phyloP scores from a whole-genome alignment of 2,888 invertebrate genomes.

The Ethmia dodecea region DNA sequence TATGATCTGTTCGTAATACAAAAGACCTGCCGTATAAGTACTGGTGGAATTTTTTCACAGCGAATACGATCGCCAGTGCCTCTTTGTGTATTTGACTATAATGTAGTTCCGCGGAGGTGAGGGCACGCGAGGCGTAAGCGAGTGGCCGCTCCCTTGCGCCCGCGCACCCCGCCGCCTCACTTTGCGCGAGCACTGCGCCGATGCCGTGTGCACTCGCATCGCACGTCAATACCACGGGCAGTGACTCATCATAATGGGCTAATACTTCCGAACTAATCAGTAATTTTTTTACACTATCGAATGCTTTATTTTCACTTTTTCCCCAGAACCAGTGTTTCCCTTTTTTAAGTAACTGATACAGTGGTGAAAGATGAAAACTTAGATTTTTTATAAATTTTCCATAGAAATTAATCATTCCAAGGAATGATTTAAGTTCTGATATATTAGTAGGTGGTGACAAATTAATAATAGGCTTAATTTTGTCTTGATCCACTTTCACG shows the following conservation, averaged over 20 bases:
- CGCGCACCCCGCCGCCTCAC: not conserved
- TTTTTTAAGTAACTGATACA: not conserved
- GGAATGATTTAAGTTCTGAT: not conserved
- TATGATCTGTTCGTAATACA: slow-evolving; percentile 2
- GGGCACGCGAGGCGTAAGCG: slow-evolving; percentile 15
- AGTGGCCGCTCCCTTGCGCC: slow-evolving; percentile 11
- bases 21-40: slow-evolving; percentile 11
- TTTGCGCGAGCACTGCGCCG: slow-evolving; percentile 1
- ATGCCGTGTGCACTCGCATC: not conserved
- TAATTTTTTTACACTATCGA: not conserved
- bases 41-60: slow-evolving; percentile 15
- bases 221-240: not conserved
- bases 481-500: not conserved
- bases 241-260: not conserved
- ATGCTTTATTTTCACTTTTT: not conserved
- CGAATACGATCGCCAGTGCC: slow-evolving; percentile 16
- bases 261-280: not conserved
- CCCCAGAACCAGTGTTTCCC: not conserved
- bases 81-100: slow-evolving; percentile 19
- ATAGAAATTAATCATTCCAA: not conserved
- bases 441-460: not conserved
- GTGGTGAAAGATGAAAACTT: not conserved
- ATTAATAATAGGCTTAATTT: not conserved
- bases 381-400: not conserved
- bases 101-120: slow-evolving; percentile 9